A percentile compares a stretch with the other conserved stretches of the same genome.
Evolutionary conservation across 2,113 vertebrate genomes (phyloP).

Genomic region (Pseudorasbora parva): DNA sequence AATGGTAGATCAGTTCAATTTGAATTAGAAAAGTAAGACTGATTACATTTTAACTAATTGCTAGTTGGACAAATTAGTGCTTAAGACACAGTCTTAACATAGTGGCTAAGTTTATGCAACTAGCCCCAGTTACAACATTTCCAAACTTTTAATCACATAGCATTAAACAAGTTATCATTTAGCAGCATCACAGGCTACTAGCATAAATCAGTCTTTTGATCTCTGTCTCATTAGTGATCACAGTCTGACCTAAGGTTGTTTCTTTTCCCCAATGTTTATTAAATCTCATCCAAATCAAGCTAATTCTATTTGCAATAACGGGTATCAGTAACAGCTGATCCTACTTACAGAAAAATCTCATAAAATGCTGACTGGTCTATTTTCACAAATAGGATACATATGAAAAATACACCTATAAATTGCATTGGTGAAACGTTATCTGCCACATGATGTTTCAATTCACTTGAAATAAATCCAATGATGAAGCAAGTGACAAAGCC

Average conservation of each 20-base stretch:
- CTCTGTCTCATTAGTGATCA: neutral
- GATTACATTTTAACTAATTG: too few species aligned
- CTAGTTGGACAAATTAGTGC: too few species aligned
- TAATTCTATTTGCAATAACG: conserved; percentile 1
- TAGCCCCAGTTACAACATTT: conserved; percentile 1
- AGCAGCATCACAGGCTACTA: neutral
- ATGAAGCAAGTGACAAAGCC: neutral
- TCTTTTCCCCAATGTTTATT: neutral
- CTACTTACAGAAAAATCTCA: neutral
- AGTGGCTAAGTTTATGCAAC: too few species aligned
- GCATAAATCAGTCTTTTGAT: neutral
- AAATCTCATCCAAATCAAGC: conserved; percentile 17
- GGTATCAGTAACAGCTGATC: conserved; percentile 18
- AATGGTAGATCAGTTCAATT: too few species aligned
- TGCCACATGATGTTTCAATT: neutral
- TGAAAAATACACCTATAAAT: neutral
- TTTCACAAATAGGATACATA: neutral
- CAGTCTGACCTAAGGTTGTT: neutral
- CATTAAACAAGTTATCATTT: neutral
- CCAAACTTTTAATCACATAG: neutral
- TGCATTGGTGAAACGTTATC: neutral
- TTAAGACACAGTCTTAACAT: too few species aligned
- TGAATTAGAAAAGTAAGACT: too few species aligned
- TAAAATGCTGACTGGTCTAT: neutral
- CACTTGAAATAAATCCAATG: neutral